Evolutionary conservation across 1,140 invertebrate species (phyloP).

Genomic region (Hirudo medicinalis): DNA sequence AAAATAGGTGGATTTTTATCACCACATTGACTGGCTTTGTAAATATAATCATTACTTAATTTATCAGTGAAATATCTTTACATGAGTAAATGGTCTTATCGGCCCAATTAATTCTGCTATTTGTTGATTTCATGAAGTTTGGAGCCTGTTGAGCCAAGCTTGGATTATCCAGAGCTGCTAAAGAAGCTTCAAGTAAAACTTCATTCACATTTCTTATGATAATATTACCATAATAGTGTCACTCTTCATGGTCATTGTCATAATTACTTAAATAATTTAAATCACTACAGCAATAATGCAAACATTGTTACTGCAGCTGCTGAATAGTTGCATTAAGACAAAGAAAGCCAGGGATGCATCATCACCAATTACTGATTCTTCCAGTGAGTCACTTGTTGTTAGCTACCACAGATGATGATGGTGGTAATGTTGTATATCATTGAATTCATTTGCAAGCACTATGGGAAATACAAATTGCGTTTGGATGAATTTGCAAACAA

Average conservation of each 20-base stretch:
- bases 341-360: constrained; percentile 45
- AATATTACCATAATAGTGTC: too few relatives aligned
- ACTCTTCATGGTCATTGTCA: constrained; percentile 19
- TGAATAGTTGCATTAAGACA: constrained; percentile 84
- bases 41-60: too few relatives aligned
- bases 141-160: constrained; percentile 59
- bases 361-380: too few relatives aligned
- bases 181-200: constrained; percentile 64
- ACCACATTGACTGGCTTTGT: too few relatives aligned
- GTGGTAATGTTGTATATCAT: constrained; percentile 21
- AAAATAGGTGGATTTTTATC: too few relatives aligned
- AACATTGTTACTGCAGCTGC: constrained; percentile 52
- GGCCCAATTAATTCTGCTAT: too few relatives aligned
- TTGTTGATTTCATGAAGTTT: constrained; percentile 45
- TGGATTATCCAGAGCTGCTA: constrained; percentile 74
- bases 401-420: constrained; percentile 24
- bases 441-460: background rate
- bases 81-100: too few relatives aligned
- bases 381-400: background rate
- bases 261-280: too few relatives aligned
- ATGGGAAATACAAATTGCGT: background rate
- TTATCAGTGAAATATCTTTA: too few relatives aligned
- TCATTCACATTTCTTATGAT: too few relatives aligned
- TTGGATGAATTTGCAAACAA: too few relatives aligned
- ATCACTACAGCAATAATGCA: too few relatives aligned